Percentiles rank a stretch among this genome's conserved stretches.
These are phyloP conservation scores for Psephotus haematonotus DNA, from an alignment of 2,113 vertebrate genomes.

Conservation along the genomic window DNA sequence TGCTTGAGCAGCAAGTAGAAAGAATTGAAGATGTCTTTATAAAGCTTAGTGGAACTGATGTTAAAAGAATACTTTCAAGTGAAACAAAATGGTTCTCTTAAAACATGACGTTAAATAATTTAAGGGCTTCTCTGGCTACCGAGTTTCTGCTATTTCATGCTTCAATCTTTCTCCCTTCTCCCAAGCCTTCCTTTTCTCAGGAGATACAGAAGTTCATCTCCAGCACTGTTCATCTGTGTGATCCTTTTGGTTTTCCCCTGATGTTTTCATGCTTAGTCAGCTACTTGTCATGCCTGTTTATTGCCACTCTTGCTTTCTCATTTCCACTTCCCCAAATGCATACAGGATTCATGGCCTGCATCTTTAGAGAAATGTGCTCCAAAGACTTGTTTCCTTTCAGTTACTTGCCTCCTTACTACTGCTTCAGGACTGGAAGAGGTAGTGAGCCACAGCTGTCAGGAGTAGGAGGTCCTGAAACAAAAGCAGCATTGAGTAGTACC, in stretches of 20 bases:
- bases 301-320: neutral
- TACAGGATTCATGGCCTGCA: neutral
- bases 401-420: neutral
- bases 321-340: neutral
- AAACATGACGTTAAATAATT: neutral
- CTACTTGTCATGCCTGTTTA: neutral
- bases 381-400: neutral
- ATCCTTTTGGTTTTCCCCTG: neutral
- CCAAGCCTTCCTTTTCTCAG: neutral
- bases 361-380: neutral
- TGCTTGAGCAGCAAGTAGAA: neutral
- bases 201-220: neutral
- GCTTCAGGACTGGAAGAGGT: neutral
- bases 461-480: neutral
- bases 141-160: neutral
- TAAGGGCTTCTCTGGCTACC: neutral
- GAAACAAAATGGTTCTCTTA: rapidly evolving
- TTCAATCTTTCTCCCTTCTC: neutral
- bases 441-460: neutral
- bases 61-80: neutral
- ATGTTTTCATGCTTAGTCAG: neutral
- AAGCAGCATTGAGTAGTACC: neutral
- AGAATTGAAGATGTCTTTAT: neutral
- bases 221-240: neutral
- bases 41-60: neutral